phyloP scores from a whole-genome alignment of 2,888 invertebrate genomes.

The Chloroclystis v-ata region DNA sequence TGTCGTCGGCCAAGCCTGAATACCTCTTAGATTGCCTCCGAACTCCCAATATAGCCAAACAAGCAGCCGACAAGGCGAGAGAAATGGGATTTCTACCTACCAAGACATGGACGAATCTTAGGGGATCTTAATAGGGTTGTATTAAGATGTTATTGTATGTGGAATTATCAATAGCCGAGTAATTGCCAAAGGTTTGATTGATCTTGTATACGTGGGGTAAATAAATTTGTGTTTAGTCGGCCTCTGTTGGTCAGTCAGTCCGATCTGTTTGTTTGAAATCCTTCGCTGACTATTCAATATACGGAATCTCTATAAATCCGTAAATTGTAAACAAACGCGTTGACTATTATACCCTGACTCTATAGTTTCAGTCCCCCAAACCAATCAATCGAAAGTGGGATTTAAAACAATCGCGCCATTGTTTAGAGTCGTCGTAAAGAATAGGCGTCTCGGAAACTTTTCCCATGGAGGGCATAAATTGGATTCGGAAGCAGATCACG shows the following conservation, averaged over 20 bases:
- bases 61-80: slow-evolving; percentile 62
- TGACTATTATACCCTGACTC: too few relatives aligned
- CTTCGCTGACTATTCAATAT: not conserved
- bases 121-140: slow-evolving; percentile 34
- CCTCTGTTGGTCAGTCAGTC: slow-evolving; percentile 15
- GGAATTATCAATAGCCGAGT: slow-evolving; percentile 29
- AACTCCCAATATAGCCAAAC: slow-evolving; percentile 68
- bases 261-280: slow-evolving; percentile 14
- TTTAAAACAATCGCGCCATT: slow-evolving; percentile 40
- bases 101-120: slow-evolving; percentile 21
- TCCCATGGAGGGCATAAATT: slow-evolving; percentile 76
- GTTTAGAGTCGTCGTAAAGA: slow-evolving; percentile 63
- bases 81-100: slow-evolving; percentile 37
- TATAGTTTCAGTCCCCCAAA: slow-evolving; percentile 1
- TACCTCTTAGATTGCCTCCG: slow-evolving; percentile 71
- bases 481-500: slow-evolving; percentile 78
- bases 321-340: not conserved
- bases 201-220: slow-evolving; percentile 21
- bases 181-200: slow-evolving; percentile 26
- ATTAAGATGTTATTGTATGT: slow-evolving; percentile 31
- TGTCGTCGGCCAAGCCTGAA: slow-evolving; percentile 62
- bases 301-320: not conserved
- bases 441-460: slow-evolving; percentile 67
- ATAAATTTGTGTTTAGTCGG: slow-evolving; percentile 16
- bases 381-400: slow-evolving; percentile 29